Base-by-base conservation (phyloP, 1,140 invertebrate species). In the Pissodes strobi region DNA sequence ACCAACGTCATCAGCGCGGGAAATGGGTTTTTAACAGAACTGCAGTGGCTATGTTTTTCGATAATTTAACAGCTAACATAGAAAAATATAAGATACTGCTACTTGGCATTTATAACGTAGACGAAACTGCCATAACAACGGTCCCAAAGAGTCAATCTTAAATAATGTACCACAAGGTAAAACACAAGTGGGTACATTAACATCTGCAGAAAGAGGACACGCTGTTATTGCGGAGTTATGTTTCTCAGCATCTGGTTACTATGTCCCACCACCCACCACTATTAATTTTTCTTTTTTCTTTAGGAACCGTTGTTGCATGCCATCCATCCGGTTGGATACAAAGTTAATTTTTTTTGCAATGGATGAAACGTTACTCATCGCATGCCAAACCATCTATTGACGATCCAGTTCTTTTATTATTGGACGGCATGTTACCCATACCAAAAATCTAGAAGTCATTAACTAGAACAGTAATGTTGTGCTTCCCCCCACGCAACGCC, bases 161-260 rank as follows among this genome's bases (percentile, higher is more conserved):
- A 56, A 34, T 55, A 23, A n/a, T 64, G 70, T 6, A 23, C 15
- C 15, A 15, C 25, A 21, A 30, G 66, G 59, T 12, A 27, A 46
- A 63, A 15, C 79, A 55, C 77, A 83, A 71, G 74, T 83, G 27
- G 80, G 76, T 13, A 67, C 74, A 48, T 23, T 82, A 3, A 79
- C 77, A 3, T 81, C 49, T 13, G 58, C 59, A 1, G 41, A 61
- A 37, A 56, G 59, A 22, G 78, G 76, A 5, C 48, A 65, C 34
- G 76, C 72, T 19, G 58, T 76, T 1, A 80, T 78, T 18, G 72
- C 71, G 0, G 76, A 74, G 56, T 71, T 74, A 56, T 80, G 76
- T 60, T 76, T 77, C 46, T 74, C 60, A 53, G 79, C 79, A 21
- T 13, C 18, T 18, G 69, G 71, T 17, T 25, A 67, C 66, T 75